These are phyloP conservation scores for Urocitellus parryii DNA, from an alignment of 2,113 vertebrate genomes.

Conservation along the genomic window DNA sequence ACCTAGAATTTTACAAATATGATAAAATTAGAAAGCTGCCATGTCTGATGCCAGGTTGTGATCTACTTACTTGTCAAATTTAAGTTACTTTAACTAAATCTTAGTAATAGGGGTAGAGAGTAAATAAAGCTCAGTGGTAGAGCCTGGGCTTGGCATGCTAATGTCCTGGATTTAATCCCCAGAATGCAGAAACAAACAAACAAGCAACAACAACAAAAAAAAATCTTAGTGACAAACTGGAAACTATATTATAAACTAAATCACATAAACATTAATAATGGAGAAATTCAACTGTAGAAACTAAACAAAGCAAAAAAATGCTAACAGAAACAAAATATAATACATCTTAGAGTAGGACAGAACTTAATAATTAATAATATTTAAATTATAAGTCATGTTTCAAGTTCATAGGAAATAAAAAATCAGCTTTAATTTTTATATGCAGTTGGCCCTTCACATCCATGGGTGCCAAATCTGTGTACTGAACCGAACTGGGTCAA, in stretches of 20 bases:
- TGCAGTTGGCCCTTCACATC: not conserved
- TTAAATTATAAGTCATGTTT: not conserved
- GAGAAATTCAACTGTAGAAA: conserved; percentile 38
- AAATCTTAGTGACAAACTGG: conserved; percentile 30
- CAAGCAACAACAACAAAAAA: not conserved
- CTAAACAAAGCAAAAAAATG: conserved; percentile 34
- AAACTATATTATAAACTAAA: conserved; percentile 33
- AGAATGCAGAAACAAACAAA: not conserved
- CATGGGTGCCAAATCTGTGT: not conserved
- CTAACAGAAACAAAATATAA: conserved; percentile 1
- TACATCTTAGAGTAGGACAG: not conserved
- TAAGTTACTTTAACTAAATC: conserved; percentile 25
- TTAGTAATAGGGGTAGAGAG: not conserved
- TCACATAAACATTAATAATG: not conserved
- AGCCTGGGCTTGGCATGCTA: not conserved
- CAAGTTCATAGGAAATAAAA: conserved; percentile 25
- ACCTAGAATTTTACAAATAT: not conserved
- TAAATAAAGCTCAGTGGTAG: not conserved
- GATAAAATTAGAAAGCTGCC: not conserved
- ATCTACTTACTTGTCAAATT: conserved; percentile 8
- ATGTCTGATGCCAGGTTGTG: not conserved
- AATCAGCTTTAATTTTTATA: not conserved
- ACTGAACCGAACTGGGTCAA: not conserved
- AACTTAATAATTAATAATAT: not conserved
- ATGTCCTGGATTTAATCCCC: not conserved